Evolutionary conservation across 2,797 vertebrate genomes (phyloP).

Genomic region (Leucoraja ocellata): DNA sequence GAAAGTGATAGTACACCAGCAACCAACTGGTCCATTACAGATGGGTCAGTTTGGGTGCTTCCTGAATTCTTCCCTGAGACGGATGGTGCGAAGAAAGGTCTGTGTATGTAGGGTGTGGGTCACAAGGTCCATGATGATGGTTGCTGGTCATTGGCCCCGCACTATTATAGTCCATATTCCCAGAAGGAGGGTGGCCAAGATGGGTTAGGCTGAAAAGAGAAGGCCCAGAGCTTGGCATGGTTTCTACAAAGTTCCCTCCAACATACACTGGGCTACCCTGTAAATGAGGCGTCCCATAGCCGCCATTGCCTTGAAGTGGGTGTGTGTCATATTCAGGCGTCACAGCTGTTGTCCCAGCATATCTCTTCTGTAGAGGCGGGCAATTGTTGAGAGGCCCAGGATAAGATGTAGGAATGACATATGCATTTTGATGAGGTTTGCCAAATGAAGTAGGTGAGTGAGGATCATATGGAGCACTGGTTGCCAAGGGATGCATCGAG

Average conservation of each 20-base stretch:
- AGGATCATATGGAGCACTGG: conserved; percentile 86
- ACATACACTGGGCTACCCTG: conserved; percentile 92
- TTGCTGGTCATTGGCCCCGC: conserved; percentile 82
- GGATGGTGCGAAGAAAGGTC: conserved; percentile 91
- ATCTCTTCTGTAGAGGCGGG: conserved; percentile 86
- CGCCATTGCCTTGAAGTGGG: conserved; percentile 80
- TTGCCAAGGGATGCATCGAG: conserved; percentile 95
- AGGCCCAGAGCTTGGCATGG: conserved; percentile 78
- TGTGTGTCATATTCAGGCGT: conserved; percentile 87
- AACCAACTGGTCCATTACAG: conserved; percentile 70
- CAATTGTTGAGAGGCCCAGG: conserved; percentile 78
- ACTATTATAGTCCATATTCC: conserved; percentile 88
- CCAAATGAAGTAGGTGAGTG: conserved; percentile 85
- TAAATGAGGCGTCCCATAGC: conserved; percentile 84
- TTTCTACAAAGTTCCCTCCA: conserved; percentile 87
- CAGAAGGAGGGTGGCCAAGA: conserved; percentile 76
- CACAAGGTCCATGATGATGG: conserved; percentile 86
- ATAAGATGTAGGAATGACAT: conserved; percentile 81
- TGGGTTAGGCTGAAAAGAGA: conserved; percentile 90
- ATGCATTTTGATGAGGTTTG: conserved; percentile 84
- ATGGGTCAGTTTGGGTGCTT: conserved; percentile 97
- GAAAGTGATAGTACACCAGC: conserved; percentile 49
- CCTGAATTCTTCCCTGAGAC: conserved; percentile 99
- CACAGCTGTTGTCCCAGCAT: conserved; percentile 74
- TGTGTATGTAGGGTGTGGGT: conserved; percentile 87